Conservation (phyloP, 2,113 vertebrate species). For the Spheniscus mendiculus region DNA sequence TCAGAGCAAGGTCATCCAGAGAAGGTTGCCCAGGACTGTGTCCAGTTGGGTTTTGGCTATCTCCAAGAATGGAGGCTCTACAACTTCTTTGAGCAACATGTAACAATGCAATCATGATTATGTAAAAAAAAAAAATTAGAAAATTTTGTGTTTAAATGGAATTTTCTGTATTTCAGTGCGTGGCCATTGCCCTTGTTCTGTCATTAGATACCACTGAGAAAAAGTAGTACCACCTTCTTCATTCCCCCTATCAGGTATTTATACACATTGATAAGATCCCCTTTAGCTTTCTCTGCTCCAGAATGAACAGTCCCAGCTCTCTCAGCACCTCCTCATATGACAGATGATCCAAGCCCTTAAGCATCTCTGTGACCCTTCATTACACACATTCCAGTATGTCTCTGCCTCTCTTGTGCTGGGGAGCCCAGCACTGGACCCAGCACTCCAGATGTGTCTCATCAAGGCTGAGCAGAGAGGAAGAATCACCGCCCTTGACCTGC, state of each 20-base stretch:
- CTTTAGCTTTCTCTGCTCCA: not conserved
- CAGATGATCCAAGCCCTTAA: not conserved
- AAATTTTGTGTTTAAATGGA: not conserved
- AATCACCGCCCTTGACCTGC: not conserved
- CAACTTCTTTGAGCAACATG: not conserved
- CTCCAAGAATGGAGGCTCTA: not conserved
- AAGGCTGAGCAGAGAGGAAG: not conserved
- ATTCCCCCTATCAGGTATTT: not conserved
- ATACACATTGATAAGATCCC: not conserved
- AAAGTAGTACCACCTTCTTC: not conserved
- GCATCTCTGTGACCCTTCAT: not conserved
- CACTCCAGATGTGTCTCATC: not conserved
- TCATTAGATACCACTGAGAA: not conserved
- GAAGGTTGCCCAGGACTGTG: not conserved
- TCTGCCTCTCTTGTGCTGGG: not conserved
- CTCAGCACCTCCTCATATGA: not conserved
- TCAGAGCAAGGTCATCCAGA: not conserved
- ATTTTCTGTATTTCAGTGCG: not conserved
- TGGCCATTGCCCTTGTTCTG: not conserved
- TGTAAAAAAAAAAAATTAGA: not conserved
- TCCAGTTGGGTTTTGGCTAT: not conserved
- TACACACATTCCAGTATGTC: not conserved
- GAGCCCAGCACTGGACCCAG: not conserved
- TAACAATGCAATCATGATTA: not conserved
- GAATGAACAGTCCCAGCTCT: not conserved